These are phyloP conservation scores for Temnothorax ravouxi DNA, from an alignment of 2,888 invertebrate species.

Conservation along the genomic window DNA sequence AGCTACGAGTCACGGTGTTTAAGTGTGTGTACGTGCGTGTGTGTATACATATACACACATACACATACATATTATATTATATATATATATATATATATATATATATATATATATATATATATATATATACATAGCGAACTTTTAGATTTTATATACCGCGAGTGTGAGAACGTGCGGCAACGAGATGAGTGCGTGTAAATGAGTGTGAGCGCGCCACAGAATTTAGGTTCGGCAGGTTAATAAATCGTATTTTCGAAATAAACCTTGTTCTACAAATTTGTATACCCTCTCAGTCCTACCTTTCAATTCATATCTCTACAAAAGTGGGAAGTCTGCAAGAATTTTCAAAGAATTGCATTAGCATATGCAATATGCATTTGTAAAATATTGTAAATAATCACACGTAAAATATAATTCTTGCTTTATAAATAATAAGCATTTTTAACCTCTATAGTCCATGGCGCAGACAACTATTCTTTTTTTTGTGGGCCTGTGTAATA, in stretches of 20 bases:
- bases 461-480: too few relatives aligned
- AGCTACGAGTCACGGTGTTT: constrained; percentile 84
- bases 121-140: constrained; percentile 75
- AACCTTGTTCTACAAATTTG: constrained; percentile 54
- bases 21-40: constrained; percentile 70
- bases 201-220: constrained; percentile 79
- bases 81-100: constrained; percentile 9
- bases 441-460: too few relatives aligned
- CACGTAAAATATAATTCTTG: too few relatives aligned
- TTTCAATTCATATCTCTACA: not conserved
- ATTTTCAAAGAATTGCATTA: not conserved
- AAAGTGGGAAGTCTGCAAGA: not conserved
- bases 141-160: constrained; percentile 85
- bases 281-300: not conserved
- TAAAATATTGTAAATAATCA: too few relatives aligned
- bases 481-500: too few relatives aligned
- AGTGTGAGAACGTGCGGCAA: constrained; percentile 76
- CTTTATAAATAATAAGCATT: too few relatives aligned
- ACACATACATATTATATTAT: not conserved
- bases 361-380: too few relatives aligned
- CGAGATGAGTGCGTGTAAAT: constrained; percentile 61
- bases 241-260: constrained; percentile 86
- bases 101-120: not conserved
- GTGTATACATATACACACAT: not conserved
- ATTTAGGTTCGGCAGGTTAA: constrained; percentile 84